These are phyloP conservation scores for Holotrichia oblita DNA, from an alignment of 1,140 invertebrate species.

Conservation along the genomic window DNA sequence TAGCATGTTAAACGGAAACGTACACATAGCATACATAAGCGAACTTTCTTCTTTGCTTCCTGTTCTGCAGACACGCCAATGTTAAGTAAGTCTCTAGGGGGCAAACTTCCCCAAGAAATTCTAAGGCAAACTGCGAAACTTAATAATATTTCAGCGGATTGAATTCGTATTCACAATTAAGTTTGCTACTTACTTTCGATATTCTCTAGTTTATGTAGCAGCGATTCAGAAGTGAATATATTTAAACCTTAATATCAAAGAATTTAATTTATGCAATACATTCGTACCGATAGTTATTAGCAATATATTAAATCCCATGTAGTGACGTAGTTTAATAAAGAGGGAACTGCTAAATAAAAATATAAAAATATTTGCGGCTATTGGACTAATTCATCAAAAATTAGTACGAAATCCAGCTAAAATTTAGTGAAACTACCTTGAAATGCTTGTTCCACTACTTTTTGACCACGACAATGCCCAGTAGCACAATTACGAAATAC, in stretches of 20 bases:
- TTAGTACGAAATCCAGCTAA: too few species aligned
- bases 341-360: too few species aligned
- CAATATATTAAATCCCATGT: too few species aligned
- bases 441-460: too few species aligned
- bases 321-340: too few species aligned
- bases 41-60: conserved; percentile 19
- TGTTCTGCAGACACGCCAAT: neutral
- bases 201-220: neutral
- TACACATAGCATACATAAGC: neutral
- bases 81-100: neutral
- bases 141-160: neutral
- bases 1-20: conserved; percentile 2
- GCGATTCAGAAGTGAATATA: neutral
- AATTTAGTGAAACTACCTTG: too few species aligned
- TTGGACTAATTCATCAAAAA: too few species aligned
- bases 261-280: too few species aligned
- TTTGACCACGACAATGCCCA: too few species aligned
- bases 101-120: conserved; percentile 4
- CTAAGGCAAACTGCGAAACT: conserved; percentile 1
- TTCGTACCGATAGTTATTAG: too few species aligned
- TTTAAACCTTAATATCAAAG: neutral
- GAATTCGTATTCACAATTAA: neutral
- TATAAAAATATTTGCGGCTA: too few species aligned
- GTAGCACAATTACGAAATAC: too few species aligned
- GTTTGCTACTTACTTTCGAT: neutral